Percentiles rank a stretch among this genome's conserved stretches.
These are phyloP conservation scores for Pelecanoides urinatrix DNA, from an alignment of 2,113 vertebrate genomes.

Conservation along the genomic window DNA sequence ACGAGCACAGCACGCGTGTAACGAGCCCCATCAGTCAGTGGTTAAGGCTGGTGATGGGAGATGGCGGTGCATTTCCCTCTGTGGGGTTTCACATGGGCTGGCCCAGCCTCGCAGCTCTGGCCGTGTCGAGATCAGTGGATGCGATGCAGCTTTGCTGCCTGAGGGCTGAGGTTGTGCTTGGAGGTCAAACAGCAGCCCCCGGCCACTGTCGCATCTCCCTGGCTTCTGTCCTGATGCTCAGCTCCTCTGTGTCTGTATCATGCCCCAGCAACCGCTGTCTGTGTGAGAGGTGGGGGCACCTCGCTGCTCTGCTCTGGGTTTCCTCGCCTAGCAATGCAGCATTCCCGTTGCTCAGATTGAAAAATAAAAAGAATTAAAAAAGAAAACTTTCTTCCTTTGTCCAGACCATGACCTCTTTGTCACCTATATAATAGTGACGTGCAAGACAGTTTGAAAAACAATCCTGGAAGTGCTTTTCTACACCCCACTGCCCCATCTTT, in stretches of 20 bases:
- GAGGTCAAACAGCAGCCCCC: background rate
- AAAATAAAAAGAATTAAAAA: background rate
- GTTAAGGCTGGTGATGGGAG: background rate
- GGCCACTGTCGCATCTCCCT: background rate
- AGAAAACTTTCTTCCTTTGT: background rate
- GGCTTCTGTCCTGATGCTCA: background rate
- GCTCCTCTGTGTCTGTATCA: background rate
- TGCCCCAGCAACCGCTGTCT: fast-evolving
- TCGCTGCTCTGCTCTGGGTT: background rate
- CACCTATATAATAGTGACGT: background rate
- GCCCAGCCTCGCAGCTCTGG: background rate
- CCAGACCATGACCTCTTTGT: background rate
- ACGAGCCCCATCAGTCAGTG: fast-evolving
- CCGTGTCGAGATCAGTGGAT: background rate
- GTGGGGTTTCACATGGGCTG: background rate
- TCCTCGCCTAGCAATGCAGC: background rate
- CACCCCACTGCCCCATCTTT: background rate
- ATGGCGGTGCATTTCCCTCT: fast-evolving
- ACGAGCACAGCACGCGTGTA: fast-evolving
- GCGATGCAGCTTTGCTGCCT: background rate
- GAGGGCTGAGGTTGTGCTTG: background rate
- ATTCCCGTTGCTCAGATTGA: background rate
- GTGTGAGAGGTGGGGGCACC: background rate
- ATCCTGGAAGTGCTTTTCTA: background rate
- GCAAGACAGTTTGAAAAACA: background rate